These are phyloP conservation scores for Marmota monax DNA, from an alignment of 2,113 vertebrate species.

Conservation along the genomic window DNA sequence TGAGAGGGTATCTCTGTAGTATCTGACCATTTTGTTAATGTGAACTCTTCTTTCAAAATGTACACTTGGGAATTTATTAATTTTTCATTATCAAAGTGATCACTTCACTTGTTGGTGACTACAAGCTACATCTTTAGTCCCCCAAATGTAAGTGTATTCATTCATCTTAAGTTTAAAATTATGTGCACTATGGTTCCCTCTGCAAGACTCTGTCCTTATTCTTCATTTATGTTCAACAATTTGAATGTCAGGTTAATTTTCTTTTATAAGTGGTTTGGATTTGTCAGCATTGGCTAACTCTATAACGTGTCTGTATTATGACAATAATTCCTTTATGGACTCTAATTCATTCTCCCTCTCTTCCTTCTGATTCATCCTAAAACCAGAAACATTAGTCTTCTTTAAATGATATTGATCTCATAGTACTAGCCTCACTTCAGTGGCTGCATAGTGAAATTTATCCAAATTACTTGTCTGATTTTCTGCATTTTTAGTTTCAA, in stretches of 20 bases:
- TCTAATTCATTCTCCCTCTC: not conserved
- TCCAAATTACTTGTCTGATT: not conserved
- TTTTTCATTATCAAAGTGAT: not conserved
- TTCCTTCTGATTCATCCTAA: not conserved
- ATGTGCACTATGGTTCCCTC: not conserved
- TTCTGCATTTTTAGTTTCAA: not conserved
- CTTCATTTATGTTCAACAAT: not conserved
- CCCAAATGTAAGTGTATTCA: not conserved
- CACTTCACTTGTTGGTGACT: not conserved
- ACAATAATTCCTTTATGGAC: not conserved
- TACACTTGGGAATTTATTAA: not conserved
- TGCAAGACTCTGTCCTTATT: not conserved
- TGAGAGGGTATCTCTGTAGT: not conserved
- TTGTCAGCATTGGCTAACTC: not conserved
- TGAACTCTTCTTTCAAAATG: constrained; percentile 6
- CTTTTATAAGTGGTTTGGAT: not conserved
- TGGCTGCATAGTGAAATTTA: not conserved
- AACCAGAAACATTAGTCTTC: not conserved
- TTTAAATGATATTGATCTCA: not conserved
- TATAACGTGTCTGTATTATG: not conserved
- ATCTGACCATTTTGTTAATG: not conserved
- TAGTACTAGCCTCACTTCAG: not conserved
- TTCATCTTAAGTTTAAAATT: constrained; percentile 7
- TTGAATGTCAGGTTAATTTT: not conserved
- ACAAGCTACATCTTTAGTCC: not conserved